phyloP scores from a whole-genome alignment of 2,888 invertebrate species.

The Acanthosepion esculentum region DNA sequence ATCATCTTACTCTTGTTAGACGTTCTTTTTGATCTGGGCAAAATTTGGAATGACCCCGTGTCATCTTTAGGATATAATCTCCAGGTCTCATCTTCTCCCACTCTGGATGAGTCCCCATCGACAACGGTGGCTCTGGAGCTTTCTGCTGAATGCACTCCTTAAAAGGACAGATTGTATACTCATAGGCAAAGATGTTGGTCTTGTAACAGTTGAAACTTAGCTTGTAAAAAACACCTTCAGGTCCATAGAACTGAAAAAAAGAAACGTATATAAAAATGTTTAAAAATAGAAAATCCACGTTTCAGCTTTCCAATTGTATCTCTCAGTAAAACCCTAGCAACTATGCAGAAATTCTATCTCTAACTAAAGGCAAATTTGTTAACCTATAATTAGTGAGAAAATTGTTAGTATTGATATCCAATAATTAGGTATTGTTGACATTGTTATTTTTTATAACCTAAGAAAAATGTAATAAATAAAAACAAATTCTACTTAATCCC shows the following conservation, averaged over 20 bases:
- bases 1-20: conserved; percentile 62
- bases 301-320: no score
- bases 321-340: no score
- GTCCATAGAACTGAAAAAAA: conserved; percentile 66
- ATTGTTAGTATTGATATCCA: no score
- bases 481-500: no score
- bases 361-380: no score
- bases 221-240: conserved; percentile 67
- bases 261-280: background rate
- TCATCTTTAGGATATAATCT: conserved; percentile 64
- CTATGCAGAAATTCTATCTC: no score
- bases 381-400: no score
- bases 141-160: conserved; percentile 63
- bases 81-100: conserved; percentile 59
- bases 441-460: no score
- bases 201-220: conserved; percentile 64
- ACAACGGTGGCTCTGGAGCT: conserved; percentile 53
- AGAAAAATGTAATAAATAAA: no score
- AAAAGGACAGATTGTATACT: conserved; percentile 70
- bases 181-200: conserved; percentile 59
- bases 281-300: background rate
- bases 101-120: conserved; percentile 58
- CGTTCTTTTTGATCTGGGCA: conserved; percentile 63
- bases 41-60: conserved; percentile 60
- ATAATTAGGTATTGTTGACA: no score